Evolutionary conservation across 2,888 invertebrate genomes (phyloP).

Genomic region (Proisotoma minuta): DNA sequence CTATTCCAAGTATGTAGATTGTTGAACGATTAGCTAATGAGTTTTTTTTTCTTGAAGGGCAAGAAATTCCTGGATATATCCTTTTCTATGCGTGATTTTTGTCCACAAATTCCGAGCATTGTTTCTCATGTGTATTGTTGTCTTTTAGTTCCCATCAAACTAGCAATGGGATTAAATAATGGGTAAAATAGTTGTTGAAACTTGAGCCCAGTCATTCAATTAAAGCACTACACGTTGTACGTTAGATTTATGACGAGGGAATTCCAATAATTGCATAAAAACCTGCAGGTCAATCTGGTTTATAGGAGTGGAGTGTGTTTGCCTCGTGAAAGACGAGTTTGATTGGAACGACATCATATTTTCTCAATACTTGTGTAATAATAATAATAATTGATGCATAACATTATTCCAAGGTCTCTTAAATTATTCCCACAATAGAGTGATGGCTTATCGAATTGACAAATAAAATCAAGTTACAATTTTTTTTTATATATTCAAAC

Average conservation of each 20-base stretch:
- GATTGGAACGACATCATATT: not conserved
- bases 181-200: conserved; percentile 4
- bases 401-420: not conserved
- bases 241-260: conserved; percentile 6
- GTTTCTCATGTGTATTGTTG: too few relatives aligned
- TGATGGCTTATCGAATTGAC: too few relatives aligned
- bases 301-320: not conserved
- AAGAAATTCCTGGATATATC: too few relatives aligned
- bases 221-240: not conserved
- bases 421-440: not conserved
- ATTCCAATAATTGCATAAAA: conserved; percentile 16
- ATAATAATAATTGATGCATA: not conserved
- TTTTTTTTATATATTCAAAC: too few relatives aligned
- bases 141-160: too few relatives aligned
- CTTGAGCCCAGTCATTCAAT: conserved; percentile 5
- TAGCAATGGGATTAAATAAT: too few relatives aligned
- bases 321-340: conserved; percentile 9
- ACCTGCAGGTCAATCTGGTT: conserved; percentile 14
- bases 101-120: too few relatives aligned
- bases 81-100: too few relatives aligned
- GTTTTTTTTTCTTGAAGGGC: too few relatives aligned
- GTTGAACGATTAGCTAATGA: too few relatives aligned
- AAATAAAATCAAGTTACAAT: too few relatives aligned
- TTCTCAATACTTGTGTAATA: not conserved
- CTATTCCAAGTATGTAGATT: too few relatives aligned